A percentile compares a stretch with the other conserved stretches of the same genome.
These are phyloP conservation scores for Thomomys bottae DNA, from an alignment of 2,113 vertebrate species.

Conservation along the genomic window DNA sequence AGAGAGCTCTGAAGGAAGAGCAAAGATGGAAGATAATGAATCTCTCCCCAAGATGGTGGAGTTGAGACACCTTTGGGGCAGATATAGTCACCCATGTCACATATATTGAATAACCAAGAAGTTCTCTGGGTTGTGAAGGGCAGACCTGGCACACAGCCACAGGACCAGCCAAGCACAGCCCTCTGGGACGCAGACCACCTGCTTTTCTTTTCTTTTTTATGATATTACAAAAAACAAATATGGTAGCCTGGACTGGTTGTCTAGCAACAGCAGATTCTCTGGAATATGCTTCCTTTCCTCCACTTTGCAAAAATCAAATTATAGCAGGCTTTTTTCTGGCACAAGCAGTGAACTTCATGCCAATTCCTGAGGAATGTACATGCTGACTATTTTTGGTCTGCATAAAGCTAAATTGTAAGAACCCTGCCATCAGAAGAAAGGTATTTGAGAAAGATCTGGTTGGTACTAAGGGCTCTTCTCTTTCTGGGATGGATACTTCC, in stretches of 20 bases:
- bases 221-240: constrained; percentile 3
- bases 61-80: not conserved
- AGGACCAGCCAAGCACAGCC: not conserved
- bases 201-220: not conserved
- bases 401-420: not conserved
- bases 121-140: not conserved
- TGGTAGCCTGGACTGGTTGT: not conserved
- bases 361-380: not conserved
- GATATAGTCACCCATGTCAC: not conserved
- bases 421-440: not conserved
- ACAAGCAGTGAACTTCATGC: not conserved
- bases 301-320: constrained; percentile 6
- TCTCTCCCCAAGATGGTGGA: not conserved
- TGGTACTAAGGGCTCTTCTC: not conserved
- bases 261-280: not conserved
- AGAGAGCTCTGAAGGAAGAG: not conserved
- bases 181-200: not conserved
- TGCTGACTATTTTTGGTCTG: constrained; percentile 28
- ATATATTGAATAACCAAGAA: not conserved
- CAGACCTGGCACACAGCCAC: not conserved
- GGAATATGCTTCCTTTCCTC: constrained; percentile 5
- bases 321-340: constrained; percentile 6
- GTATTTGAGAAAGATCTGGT: constrained; percentile 1
- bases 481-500: not conserved
- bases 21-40: not conserved